These are phyloP conservation scores for Chaenodraco wilsoni DNA, from an alignment of 2,797 vertebrate species.

Conservation along the genomic window DNA sequence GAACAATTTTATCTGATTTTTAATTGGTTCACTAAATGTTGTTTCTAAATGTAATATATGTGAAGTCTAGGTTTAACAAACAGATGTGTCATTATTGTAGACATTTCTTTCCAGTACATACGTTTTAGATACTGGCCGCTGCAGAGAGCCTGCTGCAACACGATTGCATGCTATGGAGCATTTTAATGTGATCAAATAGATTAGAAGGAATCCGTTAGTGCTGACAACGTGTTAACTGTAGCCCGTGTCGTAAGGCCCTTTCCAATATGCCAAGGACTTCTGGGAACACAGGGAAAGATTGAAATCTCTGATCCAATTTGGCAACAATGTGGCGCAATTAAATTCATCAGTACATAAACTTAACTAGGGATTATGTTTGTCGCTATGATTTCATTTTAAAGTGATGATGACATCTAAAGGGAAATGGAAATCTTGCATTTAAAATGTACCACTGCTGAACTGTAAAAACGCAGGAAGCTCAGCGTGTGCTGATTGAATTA, in stretches of 20 bases:
- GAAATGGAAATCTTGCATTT: constrained; percentile 22
- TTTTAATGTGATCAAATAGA: constrained; percentile 72
- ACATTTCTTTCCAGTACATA: not conserved
- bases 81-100: not conserved
- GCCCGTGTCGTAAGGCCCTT: constrained; percentile 35
- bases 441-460: constrained; percentile 4
- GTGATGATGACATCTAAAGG: constrained; percentile 26
- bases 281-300: constrained; percentile 33
- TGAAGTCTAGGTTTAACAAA: not conserved
- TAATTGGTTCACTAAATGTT: no score
- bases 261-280: constrained; percentile 50
- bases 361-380: constrained; percentile 35
- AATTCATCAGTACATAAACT: constrained; percentile 42
- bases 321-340: constrained; percentile 36
- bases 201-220: constrained; percentile 73
- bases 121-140: constrained; percentile 32
- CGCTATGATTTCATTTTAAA: constrained; percentile 31
- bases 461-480: constrained; percentile 12
- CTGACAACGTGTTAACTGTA: constrained; percentile 70
- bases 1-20: no score
- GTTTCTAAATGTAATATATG: no score
- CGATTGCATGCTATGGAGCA: constrained; percentile 35
- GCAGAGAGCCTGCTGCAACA: constrained; percentile 13
- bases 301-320: constrained; percentile 49
- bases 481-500: constrained; percentile 50